These are phyloP conservation scores for Tetropium fuscum DNA, from an alignment of 2,888 invertebrate genomes.

Conservation along the genomic window DNA sequence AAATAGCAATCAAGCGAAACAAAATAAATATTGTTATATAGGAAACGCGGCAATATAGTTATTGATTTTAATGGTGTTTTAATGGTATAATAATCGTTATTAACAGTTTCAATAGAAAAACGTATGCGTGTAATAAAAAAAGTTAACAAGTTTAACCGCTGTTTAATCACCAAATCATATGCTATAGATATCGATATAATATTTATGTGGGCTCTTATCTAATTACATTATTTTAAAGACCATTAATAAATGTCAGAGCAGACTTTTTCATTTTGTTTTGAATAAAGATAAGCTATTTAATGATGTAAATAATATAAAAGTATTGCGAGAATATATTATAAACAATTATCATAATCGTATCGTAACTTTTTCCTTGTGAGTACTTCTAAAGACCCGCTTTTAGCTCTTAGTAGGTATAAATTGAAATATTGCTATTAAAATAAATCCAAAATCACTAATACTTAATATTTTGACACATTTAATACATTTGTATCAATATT, in stretches of 20 bases:
- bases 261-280: constrained; percentile 34
- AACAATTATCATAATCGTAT: constrained; percentile 20
- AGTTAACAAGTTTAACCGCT: not conserved
- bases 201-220: constrained; percentile 35
- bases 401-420: constrained; percentile 14
- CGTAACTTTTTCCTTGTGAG: constrained; percentile 10
- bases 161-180: constrained; percentile 11
- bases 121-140: constrained; percentile 12
- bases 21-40: constrained; percentile 8
- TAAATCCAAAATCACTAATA: too few relatives aligned
- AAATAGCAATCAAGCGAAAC: constrained; percentile 13
- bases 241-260: constrained; percentile 44
- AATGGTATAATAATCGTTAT: constrained; percentile 19
- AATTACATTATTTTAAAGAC: constrained; percentile 40
- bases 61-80: constrained; percentile 20
- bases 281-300: constrained; percentile 31
- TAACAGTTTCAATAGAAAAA: constrained; percentile 4
- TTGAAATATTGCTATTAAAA: constrained; percentile 1
- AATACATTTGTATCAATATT: too few relatives aligned
- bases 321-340: constrained; percentile 26
- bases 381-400: constrained; percentile 6
- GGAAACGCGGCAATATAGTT: not conserved
- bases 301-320: constrained; percentile 23
- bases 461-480: too few relatives aligned
- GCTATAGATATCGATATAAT: constrained; percentile 11